Evolutionary conservation across 1,140 invertebrate species (phyloP).

Genomic region (Orchesella cincta): DNA sequence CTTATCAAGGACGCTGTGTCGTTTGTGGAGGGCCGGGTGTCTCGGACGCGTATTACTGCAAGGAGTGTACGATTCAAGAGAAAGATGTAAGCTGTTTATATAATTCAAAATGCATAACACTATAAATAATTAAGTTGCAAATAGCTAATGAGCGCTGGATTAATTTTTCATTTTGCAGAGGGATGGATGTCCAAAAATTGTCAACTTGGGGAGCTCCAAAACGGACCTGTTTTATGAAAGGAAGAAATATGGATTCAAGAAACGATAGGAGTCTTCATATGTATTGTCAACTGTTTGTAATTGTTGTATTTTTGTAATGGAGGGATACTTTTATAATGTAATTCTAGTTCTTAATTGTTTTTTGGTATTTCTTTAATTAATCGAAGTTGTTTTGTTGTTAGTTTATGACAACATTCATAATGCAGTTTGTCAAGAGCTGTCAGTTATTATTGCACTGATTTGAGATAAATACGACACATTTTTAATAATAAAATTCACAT

Average conservation of each 20-base stretch:
- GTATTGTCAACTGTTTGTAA: too few relatives aligned
- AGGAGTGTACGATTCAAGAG: constrained; percentile 98
- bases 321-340: too few relatives aligned
- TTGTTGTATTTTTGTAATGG: too few relatives aligned
- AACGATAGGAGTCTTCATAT: constrained; percentile 63
- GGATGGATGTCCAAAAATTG: constrained; percentile 99
- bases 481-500: too few relatives aligned
- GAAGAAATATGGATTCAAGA: constrained; percentile 99
- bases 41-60: constrained; percentile 99
- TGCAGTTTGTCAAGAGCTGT: too few relatives aligned
- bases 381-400: too few relatives aligned
- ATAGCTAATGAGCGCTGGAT: not conserved
- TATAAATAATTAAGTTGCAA: not conserved
- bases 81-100: constrained; percentile 79
- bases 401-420: too few relatives aligned
- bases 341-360: too few relatives aligned
- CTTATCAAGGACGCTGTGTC: constrained; percentile 98
- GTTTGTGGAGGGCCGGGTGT: constrained; percentile 99
- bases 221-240: constrained; percentile 99
- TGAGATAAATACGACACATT: too few relatives aligned
- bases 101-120: not conserved
- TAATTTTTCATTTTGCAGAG: constrained; percentile 64
- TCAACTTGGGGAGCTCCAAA: constrained; percentile 98
- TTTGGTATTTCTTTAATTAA: too few relatives aligned
- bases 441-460: too few relatives aligned